Evolutionary conservation across 2,113 vertebrate species (phyloP).

Genomic region (Kryptolebias marmoratus): DNA sequence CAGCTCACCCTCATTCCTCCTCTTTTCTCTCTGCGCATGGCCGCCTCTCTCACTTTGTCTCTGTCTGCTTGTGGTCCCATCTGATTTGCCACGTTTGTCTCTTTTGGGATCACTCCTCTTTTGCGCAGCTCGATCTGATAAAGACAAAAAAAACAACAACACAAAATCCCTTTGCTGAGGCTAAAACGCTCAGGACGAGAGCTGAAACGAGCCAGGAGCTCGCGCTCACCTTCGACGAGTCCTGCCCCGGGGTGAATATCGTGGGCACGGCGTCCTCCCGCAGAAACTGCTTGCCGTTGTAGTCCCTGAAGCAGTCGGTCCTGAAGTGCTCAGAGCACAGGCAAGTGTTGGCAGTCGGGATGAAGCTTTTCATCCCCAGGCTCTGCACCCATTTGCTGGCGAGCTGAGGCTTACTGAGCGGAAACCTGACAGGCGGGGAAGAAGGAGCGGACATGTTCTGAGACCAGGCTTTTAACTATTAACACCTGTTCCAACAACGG

Average conservation of each 20-base stretch:
- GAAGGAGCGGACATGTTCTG: not conserved
- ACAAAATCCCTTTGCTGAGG: not conserved
- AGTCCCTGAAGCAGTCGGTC: constrained; percentile 82
- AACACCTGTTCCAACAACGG: not conserved
- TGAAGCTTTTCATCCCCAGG: constrained; percentile 80
- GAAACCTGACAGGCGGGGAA: constrained; percentile 70
- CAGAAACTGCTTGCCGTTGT: constrained; percentile 84
- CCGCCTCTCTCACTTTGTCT: constrained; percentile 59
- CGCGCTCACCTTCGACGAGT: constrained; percentile 68
- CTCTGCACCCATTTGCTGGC: constrained; percentile 81
- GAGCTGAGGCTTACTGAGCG: constrained; percentile 82
- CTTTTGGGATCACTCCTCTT: constrained; percentile 70
- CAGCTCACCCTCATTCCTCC: constrained; percentile 70
- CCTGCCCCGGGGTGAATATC: constrained; percentile 70
- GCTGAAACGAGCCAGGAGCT: not conserved
- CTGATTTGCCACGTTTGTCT: constrained; percentile 42
- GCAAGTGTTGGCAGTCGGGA: constrained; percentile 80
- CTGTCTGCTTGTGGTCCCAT: constrained; percentile 54
- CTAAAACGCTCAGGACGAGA: not conserved
- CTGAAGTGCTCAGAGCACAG: constrained; percentile 83
- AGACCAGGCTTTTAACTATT: not conserved
- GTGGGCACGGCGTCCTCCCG: constrained; percentile 84
- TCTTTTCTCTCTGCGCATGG: constrained; percentile 72
- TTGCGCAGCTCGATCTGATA: constrained; percentile 80
- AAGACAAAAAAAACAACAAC: not conserved